Evolutionary conservation across 2,113 vertebrate species (phyloP).

Genomic region (Puffinus mauretanicus): DNA sequence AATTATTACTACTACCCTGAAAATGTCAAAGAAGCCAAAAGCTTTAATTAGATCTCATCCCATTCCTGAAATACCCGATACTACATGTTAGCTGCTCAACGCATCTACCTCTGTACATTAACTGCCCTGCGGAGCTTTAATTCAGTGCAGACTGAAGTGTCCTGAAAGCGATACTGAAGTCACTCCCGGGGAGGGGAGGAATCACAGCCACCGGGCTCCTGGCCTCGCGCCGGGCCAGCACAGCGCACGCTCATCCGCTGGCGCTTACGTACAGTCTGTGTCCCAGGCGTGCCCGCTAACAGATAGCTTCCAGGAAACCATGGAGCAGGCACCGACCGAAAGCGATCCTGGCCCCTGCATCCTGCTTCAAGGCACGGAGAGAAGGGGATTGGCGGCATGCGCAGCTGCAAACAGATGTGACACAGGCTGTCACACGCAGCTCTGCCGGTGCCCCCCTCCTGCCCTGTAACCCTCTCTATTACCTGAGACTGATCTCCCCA

Average conservation of each 20-base stretch:
- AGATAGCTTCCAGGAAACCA: neutral
- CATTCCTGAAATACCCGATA: neutral
- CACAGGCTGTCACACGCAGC: neutral
- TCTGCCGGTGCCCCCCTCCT: neutral
- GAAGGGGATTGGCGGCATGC: neutral
- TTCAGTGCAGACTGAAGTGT: neutral
- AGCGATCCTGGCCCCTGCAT: neutral
- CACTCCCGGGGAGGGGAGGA: neutral
- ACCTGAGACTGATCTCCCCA: neutral
- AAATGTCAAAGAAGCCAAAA: neutral
- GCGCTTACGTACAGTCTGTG: rapidly evolving
- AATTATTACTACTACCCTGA: neutral
- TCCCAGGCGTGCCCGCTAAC: neutral
- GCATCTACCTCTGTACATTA: neutral
- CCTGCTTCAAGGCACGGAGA: neutral
- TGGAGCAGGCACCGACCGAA: neutral
- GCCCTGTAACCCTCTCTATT: neutral
- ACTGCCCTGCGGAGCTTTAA: neutral
- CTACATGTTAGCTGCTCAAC: neutral
- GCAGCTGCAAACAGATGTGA: neutral
- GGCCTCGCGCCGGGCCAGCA: neutral
- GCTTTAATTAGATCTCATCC: neutral
- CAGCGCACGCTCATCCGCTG: rapidly evolving
- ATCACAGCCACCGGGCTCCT: neutral
- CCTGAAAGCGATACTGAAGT: neutral